phyloP scores from a whole-genome alignment of 2,888 invertebrate species.

The Lasius platythorax region DNA sequence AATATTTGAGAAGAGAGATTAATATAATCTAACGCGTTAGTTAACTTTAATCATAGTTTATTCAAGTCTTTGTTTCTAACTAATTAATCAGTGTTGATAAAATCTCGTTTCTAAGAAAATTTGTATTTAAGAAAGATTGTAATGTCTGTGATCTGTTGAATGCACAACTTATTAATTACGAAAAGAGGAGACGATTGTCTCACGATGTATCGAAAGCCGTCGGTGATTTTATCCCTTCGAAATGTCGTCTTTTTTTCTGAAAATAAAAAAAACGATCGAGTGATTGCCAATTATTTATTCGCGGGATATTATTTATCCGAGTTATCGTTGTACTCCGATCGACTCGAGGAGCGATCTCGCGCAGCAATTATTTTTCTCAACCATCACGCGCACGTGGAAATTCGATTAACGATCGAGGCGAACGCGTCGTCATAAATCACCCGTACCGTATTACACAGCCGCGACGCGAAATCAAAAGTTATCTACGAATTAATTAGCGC shows the following conservation, averaged over 20 bases:
- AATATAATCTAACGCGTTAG: background rate
- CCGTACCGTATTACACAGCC: slow-evolving; percentile 20
- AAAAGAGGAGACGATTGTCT: background rate
- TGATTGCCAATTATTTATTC: slow-evolving; percentile 30
- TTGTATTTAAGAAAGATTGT: background rate
- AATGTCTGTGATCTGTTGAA: background rate
- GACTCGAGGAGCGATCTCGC: background rate
- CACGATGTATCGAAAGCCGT: background rate
- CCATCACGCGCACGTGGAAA: slow-evolving; percentile 31
- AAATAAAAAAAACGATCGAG: background rate
- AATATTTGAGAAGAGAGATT: background rate
- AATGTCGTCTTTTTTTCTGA: background rate
- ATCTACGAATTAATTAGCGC: slow-evolving; percentile 79
- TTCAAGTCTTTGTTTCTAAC: background rate
- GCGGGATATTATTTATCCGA: slow-evolving; percentile 38
- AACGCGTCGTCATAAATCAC: slow-evolving; percentile 58
- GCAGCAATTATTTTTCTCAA: slow-evolving; percentile 25
- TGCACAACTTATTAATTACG: background rate
- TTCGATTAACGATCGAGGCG: slow-evolving; percentile 55
- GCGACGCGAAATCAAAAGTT: slow-evolving; percentile 67
- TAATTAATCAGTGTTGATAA: background rate
- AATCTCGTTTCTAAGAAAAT: background rate
- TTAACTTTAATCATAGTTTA: slow-evolving; percentile 2
- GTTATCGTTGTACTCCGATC: slow-evolving; percentile 37
- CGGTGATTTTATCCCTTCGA: background rate